Base-by-base conservation (phyloP, 2,888 invertebrate genomes). In the Lithodes maja region DNA sequence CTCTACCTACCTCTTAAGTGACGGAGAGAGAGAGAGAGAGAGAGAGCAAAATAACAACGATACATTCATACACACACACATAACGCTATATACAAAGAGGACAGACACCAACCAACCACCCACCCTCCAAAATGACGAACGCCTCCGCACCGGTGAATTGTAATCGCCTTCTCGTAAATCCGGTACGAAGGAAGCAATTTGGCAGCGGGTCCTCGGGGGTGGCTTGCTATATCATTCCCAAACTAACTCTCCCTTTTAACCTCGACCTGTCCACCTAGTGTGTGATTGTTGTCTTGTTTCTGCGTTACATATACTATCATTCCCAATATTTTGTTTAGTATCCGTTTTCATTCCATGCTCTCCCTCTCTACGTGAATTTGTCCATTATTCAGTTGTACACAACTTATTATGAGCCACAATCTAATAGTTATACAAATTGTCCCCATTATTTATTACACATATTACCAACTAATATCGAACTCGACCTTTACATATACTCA, bases 111-210 rank as follows among this genome's bases (percentile, higher is more conserved):
- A 33, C 33, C 33, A 33, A 33, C 33, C 33, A 33, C 33, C 33
- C 33, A 33, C 33, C 33, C 33, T 33, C 61, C 61, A 61, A 61
- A 17, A 71, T 83, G 74, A 71, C 52, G 55, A 17, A 84, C 84
- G 84, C 84, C 55, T 55, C 17, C 84, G 54, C 71, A 75, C 84
- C 54, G 71, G 84, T 75, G 78, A 78, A 61, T 61, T 78, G 54
- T 78, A 71, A 78, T 61, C 75, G 78, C 75, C 85, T 17, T 61
- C 78, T 55, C 85, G 78, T 85, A 55, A 78, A 78, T 85, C 61
- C 52, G 15, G 17, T 54, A 50, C 78, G 68, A 75, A 84, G 75
- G 84, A 85, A 85, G 85, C 77, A 85, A 85, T 78, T 85, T 85
- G 85, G 77, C 85, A 78, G 77, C n/a, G 52, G 85, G 78, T 78